Conservation (phyloP, 2,888 invertebrate species). For the Eucriotettix oculatus region DNA sequence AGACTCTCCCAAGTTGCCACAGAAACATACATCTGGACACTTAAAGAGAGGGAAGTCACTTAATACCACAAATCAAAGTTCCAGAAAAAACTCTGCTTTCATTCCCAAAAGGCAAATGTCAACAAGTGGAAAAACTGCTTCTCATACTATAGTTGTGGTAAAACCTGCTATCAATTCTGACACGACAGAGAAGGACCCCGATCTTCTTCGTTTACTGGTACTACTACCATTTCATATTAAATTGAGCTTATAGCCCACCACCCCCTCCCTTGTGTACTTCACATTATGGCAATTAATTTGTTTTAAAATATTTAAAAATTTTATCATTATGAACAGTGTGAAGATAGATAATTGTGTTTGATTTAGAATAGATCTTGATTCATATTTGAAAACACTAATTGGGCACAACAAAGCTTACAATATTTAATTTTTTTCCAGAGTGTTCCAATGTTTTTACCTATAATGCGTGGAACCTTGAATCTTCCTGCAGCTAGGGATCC, state of each 20-base stretch:
- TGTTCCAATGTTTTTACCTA: constrained; percentile 84
- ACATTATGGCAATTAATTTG: too few relatives aligned
- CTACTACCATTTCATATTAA: not conserved
- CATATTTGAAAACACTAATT: not conserved
- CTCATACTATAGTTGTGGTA: constrained; percentile 63
- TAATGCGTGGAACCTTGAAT: constrained; percentile 76
- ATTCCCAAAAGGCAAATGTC: constrained; percentile 18
- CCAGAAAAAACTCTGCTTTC: constrained; percentile 15
- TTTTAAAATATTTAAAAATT: too few relatives aligned
- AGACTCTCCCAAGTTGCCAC: constrained; percentile 71
- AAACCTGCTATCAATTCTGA: constrained; percentile 48
- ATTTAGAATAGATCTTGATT: not conserved
- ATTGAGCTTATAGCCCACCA: too few relatives aligned
- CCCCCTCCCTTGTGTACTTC: too few relatives aligned
- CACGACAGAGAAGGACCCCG: constrained; percentile 54
- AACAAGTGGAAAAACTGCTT: constrained; percentile 19
- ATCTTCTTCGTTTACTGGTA: constrained; percentile 51
- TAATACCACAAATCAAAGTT: constrained; percentile 16
- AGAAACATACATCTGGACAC: constrained; percentile 28
- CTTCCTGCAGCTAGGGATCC: constrained; percentile 73
- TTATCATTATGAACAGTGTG: not conserved
- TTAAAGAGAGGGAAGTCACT: constrained; percentile 19
- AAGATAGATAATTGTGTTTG: not conserved
- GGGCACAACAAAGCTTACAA: not conserved
- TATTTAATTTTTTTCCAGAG: constrained; percentile 29